phyloP scores from a whole-genome alignment of 2,113 vertebrate genomes.

The Sigmodon hispidus region DNA sequence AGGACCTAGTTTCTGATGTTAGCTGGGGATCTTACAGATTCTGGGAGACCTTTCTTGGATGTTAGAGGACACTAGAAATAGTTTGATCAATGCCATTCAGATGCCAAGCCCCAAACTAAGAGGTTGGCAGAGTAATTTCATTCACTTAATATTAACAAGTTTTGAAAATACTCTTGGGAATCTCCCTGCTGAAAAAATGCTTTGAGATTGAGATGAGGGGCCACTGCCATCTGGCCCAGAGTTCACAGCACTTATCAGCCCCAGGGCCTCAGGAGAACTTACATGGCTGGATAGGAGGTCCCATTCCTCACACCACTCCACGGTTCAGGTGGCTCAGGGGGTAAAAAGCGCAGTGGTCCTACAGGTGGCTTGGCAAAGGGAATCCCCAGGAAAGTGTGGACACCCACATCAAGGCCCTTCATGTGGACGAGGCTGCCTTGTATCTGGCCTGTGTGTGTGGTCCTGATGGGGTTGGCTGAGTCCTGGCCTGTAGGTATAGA shows the following conservation, averaged over 20 bases:
- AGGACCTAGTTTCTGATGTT: neutral
- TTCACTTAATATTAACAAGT: neutral
- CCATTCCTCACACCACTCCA: constrained; percentile 90
- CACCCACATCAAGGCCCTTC: constrained; percentile 82
- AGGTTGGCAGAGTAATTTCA: neutral
- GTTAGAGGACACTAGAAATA: neutral
- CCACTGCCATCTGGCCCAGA: neutral
- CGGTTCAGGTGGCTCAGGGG: constrained; percentile 81
- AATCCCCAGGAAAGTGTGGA: constrained; percentile 89
- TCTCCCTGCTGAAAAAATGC: neutral
- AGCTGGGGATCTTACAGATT: neutral
- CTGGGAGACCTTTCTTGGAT: neutral
- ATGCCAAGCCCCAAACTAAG: neutral
- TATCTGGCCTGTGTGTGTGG: constrained; percentile 84
- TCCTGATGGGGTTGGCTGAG: constrained; percentile 83
- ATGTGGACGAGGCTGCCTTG: constrained; percentile 84
- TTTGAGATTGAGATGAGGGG: neutral
- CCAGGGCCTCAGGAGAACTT: constrained; percentile 67
- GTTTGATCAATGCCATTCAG: neutral
- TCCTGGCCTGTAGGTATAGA: constrained; percentile 66
- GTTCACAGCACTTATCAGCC: neutral
- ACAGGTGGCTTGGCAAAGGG: constrained; percentile 92
- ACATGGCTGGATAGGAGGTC: constrained; percentile 87
- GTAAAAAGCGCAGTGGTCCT: neutral
- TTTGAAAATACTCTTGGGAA: neutral